Percentiles rank a stretch among this genome's conserved stretches.
phyloP scores from a whole-genome alignment of 2,888 invertebrate species.

The Eurytoma adleriae region DNA sequence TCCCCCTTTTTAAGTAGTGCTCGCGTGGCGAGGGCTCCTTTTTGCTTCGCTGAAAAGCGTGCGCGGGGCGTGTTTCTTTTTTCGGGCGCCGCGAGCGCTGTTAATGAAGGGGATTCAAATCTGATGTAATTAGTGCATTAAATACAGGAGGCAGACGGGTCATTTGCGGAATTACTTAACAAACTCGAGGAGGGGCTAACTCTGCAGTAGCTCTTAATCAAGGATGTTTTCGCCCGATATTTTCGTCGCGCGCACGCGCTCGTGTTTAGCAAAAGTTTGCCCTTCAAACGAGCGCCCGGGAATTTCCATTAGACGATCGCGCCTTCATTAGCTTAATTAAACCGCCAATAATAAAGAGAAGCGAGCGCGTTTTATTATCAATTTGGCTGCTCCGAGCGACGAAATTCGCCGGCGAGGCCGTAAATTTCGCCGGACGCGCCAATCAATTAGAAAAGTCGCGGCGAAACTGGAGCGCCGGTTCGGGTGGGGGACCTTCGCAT shows the following conservation, averaged over 20 bases:
- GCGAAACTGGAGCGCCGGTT: background rate
- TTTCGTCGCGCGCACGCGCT: no score
- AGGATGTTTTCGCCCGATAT: no score
- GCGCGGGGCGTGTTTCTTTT: background rate
- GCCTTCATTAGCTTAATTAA: no score
- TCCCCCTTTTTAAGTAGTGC: conserved; percentile 49
- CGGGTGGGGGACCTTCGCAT: conserved; percentile 19
- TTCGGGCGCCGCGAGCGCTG: no score
- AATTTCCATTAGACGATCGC: no score
- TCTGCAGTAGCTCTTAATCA: no score
- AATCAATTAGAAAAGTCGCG: background rate
- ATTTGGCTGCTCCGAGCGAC: no score
- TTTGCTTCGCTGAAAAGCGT: conserved; percentile 1
- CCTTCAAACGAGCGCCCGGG: no score
- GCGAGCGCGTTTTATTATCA: no score
- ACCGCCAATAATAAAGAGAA: no score
- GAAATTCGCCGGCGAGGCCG: no score
- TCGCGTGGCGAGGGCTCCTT: conserved; percentile 47
- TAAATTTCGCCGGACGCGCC: background rate
- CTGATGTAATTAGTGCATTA: background rate
- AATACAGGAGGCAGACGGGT: background rate
- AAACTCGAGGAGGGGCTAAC: background rate
- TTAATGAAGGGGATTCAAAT: conserved; percentile 18
- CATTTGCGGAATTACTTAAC: background rate
- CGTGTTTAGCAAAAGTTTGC: no score